Base-by-base conservation (phyloP, 2,888 invertebrate species). In the Tridacna crocea region DNA sequence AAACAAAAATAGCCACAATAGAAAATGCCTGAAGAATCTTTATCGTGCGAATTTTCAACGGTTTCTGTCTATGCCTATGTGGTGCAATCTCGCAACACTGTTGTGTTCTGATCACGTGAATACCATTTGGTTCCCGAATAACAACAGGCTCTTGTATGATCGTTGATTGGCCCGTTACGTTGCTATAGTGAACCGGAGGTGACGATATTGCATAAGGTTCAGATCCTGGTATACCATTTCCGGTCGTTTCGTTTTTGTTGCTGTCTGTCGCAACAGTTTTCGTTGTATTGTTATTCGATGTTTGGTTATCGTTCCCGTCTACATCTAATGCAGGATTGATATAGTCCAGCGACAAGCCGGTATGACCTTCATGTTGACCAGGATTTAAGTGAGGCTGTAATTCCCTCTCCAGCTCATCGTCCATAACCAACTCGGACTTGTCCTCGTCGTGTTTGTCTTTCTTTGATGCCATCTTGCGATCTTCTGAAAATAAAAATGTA, bases 1-100 rank as follows among this genome's bases (percentile, higher is more conserved):
- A 93, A 17, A 92, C 63, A 72, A 92, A n/a, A 15, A 88, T 78
- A 10, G 92, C 88, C 11, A 91, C 65, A 24, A 92, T 80, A 22
- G 91, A 90, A 27, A 91, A 88, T 17, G 88, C 84, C 80, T 91
- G 89, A 24, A 92, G 58, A 17, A 88, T 75, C 76, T 85, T 86
- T n/a, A 91, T 89, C 48, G 85, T 82, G 26, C 81, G 78, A 13
- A 84, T 75, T 68, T 81, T 82, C 36, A 90, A 48, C 0, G 91
- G 90, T 27, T 83, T 80, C 66, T 88, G 85, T 15, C 78, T n/a
- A 68, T 85, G 80, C 70, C 88, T 80, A 24, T 88, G 82, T n/a
- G 86, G 85, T 24, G 79, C 77, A n/a, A 79, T 58, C n/a, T 82
- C 80, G 72, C 84, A 75, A 68, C 82, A 86, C 61, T 87, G 85